These are phyloP conservation scores for Chrysina gloriosa DNA, from an alignment of 2,888 invertebrate species.

Conservation along the genomic window DNA sequence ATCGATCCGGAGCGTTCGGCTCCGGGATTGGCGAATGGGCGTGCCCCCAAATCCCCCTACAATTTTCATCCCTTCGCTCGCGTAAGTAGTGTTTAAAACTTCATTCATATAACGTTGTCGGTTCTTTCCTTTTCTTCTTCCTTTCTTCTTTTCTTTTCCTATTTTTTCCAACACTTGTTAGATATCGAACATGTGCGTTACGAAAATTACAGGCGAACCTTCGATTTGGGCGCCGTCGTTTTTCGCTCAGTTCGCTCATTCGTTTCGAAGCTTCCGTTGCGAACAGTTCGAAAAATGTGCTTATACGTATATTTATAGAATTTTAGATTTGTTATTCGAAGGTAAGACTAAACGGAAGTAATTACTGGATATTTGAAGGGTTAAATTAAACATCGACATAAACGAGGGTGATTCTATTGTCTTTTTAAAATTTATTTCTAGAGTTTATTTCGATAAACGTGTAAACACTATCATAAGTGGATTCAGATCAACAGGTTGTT, in stretches of 20 bases:
- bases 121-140: constrained; percentile 16
- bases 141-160: constrained; percentile 8
- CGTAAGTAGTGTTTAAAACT: constrained; percentile 51
- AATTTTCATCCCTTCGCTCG: constrained; percentile 54
- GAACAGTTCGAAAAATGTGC: neutral
- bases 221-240: constrained; percentile 2
- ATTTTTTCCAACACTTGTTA: constrained; percentile 38
- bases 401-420: no score
- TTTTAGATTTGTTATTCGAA: neutral
- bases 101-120: constrained; percentile 50
- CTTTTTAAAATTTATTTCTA: no score
- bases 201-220: constrained; percentile 23
- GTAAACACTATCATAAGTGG: no score
- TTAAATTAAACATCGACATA: no score
- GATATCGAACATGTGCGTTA: constrained; percentile 33
- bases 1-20: constrained; percentile 58
- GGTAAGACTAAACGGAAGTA: no score
- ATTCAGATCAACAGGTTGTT: no score
- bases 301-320: neutral
- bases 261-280: neutral
- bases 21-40: constrained; percentile 62
- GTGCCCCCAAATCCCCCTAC: constrained; percentile 59
- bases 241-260: constrained; percentile 9
- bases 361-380: no score
- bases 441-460: no score